Evolutionary conservation across 2,797 vertebrate genomes (phyloP), one percentile per base, ranked within the genome.

Genomic region (Podarcis siculus): DNA sequence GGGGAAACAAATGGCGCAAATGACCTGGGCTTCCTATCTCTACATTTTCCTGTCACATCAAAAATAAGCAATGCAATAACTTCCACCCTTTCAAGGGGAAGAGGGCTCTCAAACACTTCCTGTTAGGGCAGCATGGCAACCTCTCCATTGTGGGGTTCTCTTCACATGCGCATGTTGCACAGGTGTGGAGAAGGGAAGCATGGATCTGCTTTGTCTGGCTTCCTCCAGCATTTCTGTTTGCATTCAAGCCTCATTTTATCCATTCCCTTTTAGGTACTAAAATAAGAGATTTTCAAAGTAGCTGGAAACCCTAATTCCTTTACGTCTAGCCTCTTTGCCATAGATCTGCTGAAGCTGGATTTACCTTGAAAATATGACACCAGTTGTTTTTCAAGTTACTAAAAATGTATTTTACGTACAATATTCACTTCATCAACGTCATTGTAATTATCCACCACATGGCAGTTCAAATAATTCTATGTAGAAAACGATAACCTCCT

Each of bases 161-260:
- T 73, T 66, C 42, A 8, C 17, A 75, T 76, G 19, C 37, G 58
- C 13, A 3, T 21, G n/a, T 45, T 73, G 39, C 8, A 66, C 30
- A 45, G 17, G 10, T 75, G 3, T 81, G 13, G 37, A 49, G 30
- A 76, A 75, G 30, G 61, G 7, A 75, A 7, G 21, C 76, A 13
- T 27, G 5, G 32, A 42, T 5, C 69, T 23, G 9, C 19, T 69
- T 39, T 61, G 45, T 67, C 21, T 13, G 32, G 21, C 42, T 55
- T 49, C 8, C n/a, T 17, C 2, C 39, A 49, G 69, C 21, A n/a
- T 86, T 92, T 1, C 0, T 71, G 0, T 75, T 3, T 58, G 86
- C 92, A 89, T 90, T 35, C 45, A 15, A 87, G 93, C 72, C 72
- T 73, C 66, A 91, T 92, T 86, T 92, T 76, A 82, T 77, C 85